These are phyloP conservation scores for Aurelia sp. DNA, from an alignment of 30 jellyfish, hydroid and myxozoan genomes.

Conservation along the genomic window DNA sequence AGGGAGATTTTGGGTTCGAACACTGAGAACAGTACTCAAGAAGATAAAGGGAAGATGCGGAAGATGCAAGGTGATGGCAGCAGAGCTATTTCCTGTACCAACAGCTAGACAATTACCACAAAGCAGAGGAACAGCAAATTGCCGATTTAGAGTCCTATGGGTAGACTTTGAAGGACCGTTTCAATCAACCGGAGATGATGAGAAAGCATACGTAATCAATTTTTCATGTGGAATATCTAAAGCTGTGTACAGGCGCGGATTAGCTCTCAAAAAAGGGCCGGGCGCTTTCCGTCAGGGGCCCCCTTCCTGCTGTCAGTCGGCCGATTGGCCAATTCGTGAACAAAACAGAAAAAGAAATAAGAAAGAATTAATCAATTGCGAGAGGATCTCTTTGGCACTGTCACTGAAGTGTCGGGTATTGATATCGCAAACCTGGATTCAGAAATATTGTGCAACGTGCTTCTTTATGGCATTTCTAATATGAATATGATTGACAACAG, in stretches of 20 bases:
- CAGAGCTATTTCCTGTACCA: conserved; percentile 48
- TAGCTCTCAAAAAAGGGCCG: no score
- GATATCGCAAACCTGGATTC: no score
- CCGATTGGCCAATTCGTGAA: conserved; percentile 10
- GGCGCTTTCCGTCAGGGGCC: no score
- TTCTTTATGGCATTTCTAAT: no score
- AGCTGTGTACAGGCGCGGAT: conserved; percentile 38
- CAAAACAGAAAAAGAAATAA: no score
- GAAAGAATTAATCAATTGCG: no score
- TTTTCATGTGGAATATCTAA: conserved; percentile 43
- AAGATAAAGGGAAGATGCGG: conserved; percentile 31
- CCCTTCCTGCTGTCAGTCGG: conserved; percentile 3
- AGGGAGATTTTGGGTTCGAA: conserved; percentile 17
- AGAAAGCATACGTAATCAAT: conserved; percentile 45
- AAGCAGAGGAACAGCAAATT: conserved; percentile 30
- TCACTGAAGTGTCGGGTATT: no score
- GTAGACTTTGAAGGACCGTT: no score
- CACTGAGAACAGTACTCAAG: conserved; percentile 28
- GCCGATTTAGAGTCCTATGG: neutral
- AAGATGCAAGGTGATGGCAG: conserved; percentile 52
- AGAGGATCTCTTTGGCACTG: no score
- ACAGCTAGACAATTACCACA: conserved; percentile 21
- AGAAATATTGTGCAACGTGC: no score
- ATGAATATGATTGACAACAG: no score
- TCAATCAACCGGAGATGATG: neutral